Conservation (phyloP, 2,888 invertebrate species). For the Troglohyphantes excavatus region DNA sequence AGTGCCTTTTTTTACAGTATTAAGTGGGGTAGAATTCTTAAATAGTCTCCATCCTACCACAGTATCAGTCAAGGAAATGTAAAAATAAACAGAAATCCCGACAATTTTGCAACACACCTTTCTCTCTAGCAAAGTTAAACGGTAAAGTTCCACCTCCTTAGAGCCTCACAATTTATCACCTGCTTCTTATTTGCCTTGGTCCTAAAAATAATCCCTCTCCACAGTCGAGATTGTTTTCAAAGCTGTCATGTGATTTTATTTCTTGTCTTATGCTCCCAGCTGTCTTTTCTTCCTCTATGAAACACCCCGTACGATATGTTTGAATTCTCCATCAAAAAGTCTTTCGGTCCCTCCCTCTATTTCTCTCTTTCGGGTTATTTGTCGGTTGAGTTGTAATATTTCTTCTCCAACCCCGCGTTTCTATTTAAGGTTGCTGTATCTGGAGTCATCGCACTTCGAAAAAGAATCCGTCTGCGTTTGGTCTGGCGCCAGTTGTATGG, state of each 20-base stretch:
- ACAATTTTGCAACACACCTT: too few relatives aligned
- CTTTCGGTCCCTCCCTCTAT: not conserved
- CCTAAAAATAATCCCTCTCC: not conserved
- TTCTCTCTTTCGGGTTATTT: conserved; percentile 43
- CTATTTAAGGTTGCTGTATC: conserved; percentile 25
- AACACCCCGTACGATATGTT: conserved; percentile 29
- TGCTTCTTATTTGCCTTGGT: not conserved
- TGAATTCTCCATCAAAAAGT: conserved; percentile 66
- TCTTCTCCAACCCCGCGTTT: conserved; percentile 15
- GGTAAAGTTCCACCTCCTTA: not conserved
- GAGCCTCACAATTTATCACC: not conserved
- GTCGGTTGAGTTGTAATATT: conserved; percentile 60
- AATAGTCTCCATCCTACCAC: too few relatives aligned
- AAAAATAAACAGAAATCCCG: too few relatives aligned
- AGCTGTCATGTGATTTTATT: conserved; percentile 67
- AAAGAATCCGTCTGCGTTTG: not conserved
- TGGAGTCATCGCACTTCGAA: conserved; percentile 17
- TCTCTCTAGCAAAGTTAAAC: too few relatives aligned
- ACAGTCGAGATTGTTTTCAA: conserved; percentile 55
- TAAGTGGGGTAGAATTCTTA: too few relatives aligned
- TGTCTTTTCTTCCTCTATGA: conserved; percentile 33
- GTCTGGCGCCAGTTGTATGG: conserved; percentile 26
- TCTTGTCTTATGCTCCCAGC: conserved; percentile 47
- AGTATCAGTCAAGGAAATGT: too few relatives aligned
- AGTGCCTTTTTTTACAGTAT: too few relatives aligned